phyloP scores from a whole-genome alignment of 2,888 invertebrate species.

The Chouioia cunea region DNA sequence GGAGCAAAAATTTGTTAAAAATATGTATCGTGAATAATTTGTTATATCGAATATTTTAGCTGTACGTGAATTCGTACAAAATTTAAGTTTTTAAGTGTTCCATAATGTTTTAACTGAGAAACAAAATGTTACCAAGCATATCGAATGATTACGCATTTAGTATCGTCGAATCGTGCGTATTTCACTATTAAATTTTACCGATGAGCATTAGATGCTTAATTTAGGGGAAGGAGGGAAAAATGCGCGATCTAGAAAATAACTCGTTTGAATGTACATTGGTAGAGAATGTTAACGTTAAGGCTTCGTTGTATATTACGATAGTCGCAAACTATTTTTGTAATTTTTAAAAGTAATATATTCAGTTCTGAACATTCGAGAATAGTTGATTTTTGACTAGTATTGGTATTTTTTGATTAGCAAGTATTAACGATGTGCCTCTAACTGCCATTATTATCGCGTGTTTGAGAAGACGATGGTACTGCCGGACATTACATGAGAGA shows the following conservation, averaged over 20 bases:
- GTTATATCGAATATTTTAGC: no score
- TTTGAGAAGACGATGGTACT: slow-evolving; percentile 58
- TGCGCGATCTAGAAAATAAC: slow-evolving; percentile 10
- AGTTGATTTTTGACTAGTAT: slow-evolving; percentile 19
- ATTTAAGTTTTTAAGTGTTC: no score
- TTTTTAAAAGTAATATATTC: slow-evolving; percentile 17
- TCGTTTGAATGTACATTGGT: slow-evolving; percentile 21
- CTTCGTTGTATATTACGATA: slow-evolving; percentile 16
- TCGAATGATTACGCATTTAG: slow-evolving; percentile 28
- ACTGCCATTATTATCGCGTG: slow-evolving; percentile 47
- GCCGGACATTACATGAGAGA: slow-evolving; percentile 53
- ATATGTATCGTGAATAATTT: no score
- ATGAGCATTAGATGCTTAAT: no score
- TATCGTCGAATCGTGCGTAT: not conserved
- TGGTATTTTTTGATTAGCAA: slow-evolving; percentile 13
- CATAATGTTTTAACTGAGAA: no score
- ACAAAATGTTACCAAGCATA: no score
- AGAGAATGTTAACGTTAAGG: slow-evolving; percentile 11
- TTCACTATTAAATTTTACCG: not conserved
- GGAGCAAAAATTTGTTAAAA: no score
- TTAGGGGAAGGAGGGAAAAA: not conserved
- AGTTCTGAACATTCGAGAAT: slow-evolving; percentile 16
- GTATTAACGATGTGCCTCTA: slow-evolving; percentile 41
- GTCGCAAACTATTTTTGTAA: slow-evolving; percentile 36
- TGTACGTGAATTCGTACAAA: no score